phyloP scores from a whole-genome alignment of 2,888 invertebrate genomes.

The Pandemis cinnamomeana region DNA sequence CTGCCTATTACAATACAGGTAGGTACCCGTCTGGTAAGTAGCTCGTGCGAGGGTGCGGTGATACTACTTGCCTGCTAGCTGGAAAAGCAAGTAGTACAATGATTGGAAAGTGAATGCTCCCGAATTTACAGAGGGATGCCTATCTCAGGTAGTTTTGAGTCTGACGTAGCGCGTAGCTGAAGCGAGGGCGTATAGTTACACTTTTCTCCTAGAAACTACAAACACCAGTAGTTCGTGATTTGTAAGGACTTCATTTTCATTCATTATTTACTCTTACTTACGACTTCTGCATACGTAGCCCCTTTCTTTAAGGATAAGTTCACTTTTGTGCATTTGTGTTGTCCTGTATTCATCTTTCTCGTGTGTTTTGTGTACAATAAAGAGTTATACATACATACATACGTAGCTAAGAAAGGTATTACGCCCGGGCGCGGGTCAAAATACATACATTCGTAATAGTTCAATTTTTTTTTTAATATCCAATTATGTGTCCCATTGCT shows the following conservation, averaged over 20 bases:
- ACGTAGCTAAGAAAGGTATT: too few relatives aligned
- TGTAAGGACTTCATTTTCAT: not conserved
- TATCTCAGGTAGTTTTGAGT: slow-evolving; percentile 25
- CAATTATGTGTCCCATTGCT: too few relatives aligned
- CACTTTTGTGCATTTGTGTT: too few relatives aligned
- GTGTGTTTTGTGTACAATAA: too few relatives aligned
- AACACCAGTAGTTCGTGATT: not conserved
- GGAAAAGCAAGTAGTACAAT: not conserved
- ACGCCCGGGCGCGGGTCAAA: too few relatives aligned
- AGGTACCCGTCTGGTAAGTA: slow-evolving; percentile 34
- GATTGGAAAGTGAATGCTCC: slow-evolving; percentile 30
- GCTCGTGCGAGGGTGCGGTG: slow-evolving; percentile 20
- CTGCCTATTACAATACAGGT: slow-evolving; percentile 31
- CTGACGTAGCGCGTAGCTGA: slow-evolving; percentile 20
- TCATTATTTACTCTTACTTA: too few relatives aligned
- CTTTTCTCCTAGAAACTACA: not conserved
- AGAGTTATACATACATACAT: too few relatives aligned
- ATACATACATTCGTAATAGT: too few relatives aligned
- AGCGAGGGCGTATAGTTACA: slow-evolving; percentile 15
- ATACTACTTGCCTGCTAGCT: not conserved
- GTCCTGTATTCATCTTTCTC: too few relatives aligned
- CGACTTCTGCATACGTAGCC: too few relatives aligned
- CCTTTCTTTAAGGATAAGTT: too few relatives aligned
- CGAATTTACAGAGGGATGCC: slow-evolving; percentile 32
- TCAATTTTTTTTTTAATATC: too few relatives aligned